Evolutionary conservation across 1,140 invertebrate genomes (phyloP), one percentile per base, ranked within the genome.

Genomic region (Neodiprion lecontei): DNA sequence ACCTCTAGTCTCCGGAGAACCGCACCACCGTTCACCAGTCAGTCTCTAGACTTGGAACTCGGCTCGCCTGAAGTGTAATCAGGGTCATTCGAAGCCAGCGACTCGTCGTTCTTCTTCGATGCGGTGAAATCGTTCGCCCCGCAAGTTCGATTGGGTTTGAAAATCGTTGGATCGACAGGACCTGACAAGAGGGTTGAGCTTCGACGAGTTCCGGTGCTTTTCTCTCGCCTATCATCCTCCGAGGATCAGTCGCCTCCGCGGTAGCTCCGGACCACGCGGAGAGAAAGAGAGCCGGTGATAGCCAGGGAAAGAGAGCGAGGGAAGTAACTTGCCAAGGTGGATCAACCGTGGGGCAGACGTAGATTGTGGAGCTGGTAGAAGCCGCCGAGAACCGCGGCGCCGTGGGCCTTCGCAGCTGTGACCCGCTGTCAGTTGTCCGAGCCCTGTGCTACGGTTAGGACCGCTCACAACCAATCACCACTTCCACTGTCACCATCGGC

Each of bases 381-480:
- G 40, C 23, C 11, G 21, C 21, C 3, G 67, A 21, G 67, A 69
- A 69, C 21, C 85, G 81, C 86, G 86, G 86, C 86, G 85, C 84
- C 84, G 83, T 82, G 81, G 82, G 80, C 74, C 70, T 40, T 40
- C 28, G 68, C 73, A 73, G 76, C 82, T 85, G 83, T 88, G 86
- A 87, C 86, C 85, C 82, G 86, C 84, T 88, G 87, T 88, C 86
- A 88, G 88, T 89, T 87, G 87, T 84, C 85, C 81, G 86, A 87
- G 87, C 87, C 87, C 86, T 85, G 86, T 88, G 87, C 87, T 84
- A 85, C 87, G 87, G 86, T 88, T 86, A 88, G 87, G 86, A 89
- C 85, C 85, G 85, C 77, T 68, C 78, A 74, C 76, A 75, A 76
- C 73, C 53, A 61, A 61, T 61, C 53, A 61, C 53, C 53, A 61